Evolutionary conservation across 2,797 vertebrate genomes (phyloP).

Genomic region (Nothura maculosa): DNA sequence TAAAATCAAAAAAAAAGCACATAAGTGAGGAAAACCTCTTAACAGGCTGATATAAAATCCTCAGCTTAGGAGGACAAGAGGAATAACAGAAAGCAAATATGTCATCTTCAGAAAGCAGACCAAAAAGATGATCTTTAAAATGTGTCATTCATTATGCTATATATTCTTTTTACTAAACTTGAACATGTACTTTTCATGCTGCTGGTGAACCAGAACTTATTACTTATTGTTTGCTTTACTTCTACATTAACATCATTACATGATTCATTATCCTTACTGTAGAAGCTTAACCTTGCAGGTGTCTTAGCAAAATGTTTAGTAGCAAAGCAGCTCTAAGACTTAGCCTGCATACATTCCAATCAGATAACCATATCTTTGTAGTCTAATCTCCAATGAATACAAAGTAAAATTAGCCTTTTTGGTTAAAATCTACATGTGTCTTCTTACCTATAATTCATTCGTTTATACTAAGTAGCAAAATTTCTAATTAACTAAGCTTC

Average conservation of each 20-base stretch:
- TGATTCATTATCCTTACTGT: slow-evolving; percentile 17
- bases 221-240: not conserved
- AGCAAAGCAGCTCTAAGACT: not conserved
- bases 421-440: not conserved
- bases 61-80: not conserved
- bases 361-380: not conserved
- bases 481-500: slow-evolving; percentile 57
- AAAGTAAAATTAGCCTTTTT: slow-evolving; percentile 36
- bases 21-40: not conserved
- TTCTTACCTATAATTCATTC: slow-evolving; percentile 32
- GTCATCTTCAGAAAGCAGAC: not conserved
- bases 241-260: not conserved
- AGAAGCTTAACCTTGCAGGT: not conserved
- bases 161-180: not conserved
- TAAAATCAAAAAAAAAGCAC: not conserved
- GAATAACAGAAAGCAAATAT: not conserved
- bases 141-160: not conserved
- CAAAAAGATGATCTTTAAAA: not conserved
- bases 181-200: not conserved
- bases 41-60: not conserved
- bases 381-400: slow-evolving; percentile 4
- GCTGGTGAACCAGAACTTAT: not conserved
- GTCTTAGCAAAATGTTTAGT: not conserved
- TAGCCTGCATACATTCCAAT: not conserved
- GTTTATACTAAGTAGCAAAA: slow-evolving; percentile 32